A percentile compares a stretch with the other conserved stretches of the same genome.
Evolutionary conservation across 2,113 vertebrate species (phyloP).

Genomic region (Falcunculus frontatus): DNA sequence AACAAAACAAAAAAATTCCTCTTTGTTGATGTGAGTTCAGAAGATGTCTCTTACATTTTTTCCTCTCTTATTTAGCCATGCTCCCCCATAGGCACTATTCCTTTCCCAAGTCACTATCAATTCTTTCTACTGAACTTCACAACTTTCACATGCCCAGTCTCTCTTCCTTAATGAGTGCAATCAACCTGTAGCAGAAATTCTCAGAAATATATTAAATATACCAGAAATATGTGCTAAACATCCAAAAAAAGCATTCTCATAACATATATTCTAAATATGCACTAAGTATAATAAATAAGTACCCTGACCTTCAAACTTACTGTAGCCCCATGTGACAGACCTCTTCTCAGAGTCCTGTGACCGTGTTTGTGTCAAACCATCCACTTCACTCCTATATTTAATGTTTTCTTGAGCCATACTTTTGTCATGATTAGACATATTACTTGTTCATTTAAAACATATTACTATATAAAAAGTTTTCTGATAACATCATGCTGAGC

Average conservation of each 20-base stretch:
- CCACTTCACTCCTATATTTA: background rate
- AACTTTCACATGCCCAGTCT: background rate
- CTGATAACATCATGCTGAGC: background rate
- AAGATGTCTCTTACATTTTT: background rate
- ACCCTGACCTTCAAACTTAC: background rate
- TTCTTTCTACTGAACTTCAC: background rate
- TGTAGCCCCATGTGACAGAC: background rate
- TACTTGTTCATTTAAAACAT: background rate
- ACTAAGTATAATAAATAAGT: background rate
- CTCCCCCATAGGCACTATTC: background rate
- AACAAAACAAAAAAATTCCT: background rate
- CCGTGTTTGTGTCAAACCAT: background rate
- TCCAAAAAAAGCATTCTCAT: fast-evolving
- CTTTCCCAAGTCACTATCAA: background rate
- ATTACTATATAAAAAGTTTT: background rate
- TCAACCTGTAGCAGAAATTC: background rate
- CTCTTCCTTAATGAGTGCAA: background rate
- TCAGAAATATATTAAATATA: background rate
- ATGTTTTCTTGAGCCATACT: background rate
- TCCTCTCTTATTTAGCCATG: background rate
- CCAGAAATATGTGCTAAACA: background rate
- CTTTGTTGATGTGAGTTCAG: background rate
- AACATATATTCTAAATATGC: background rate
- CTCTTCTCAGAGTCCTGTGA: background rate
- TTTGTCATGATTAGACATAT: background rate